Evolutionary conservation across 2,888 invertebrate genomes (phyloP).

Genomic region (Nephrotoma flavescens): DNA sequence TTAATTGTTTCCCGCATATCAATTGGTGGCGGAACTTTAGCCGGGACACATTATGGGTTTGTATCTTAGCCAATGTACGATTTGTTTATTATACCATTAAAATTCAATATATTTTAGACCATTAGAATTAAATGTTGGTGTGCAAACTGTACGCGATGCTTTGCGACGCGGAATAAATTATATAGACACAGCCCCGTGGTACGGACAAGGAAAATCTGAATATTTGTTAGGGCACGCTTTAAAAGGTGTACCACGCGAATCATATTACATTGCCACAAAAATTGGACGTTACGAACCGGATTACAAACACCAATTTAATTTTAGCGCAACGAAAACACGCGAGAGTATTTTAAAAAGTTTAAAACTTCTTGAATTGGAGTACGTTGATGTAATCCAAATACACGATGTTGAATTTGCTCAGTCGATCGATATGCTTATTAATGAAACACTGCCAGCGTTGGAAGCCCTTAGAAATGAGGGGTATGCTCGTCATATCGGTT

Average conservation of each 20-base stretch:
- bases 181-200: conserved; percentile 86
- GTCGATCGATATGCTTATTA: conserved; percentile 54
- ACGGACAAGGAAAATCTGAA: conserved; percentile 80
- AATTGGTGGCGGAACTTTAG: conserved; percentile 51
- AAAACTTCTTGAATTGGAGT: conserved; percentile 53
- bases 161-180: conserved; percentile 75
- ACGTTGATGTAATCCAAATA: conserved; percentile 84
- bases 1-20: conserved; percentile 55
- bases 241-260: conserved; percentile 57
- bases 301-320: conserved; percentile 69
- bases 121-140: conserved; percentile 48
- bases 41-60: conserved; percentile 47
- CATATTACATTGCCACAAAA: conserved; percentile 86
- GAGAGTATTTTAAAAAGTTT: conserved; percentile 65
- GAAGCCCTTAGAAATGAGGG: conserved; percentile 56
- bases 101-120: conserved; percentile 31
- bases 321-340: conserved; percentile 57
- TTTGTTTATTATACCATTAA: not conserved
- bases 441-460: conserved; percentile 75
- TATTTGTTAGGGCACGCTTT: conserved; percentile 69
- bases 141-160: conserved; percentile 52
- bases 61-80: conserved; percentile 14
- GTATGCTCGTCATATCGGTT: conserved; percentile 64
- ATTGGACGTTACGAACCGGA: conserved; percentile 68
- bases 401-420: conserved; percentile 85